phyloP scores from a whole-genome alignment of 2,888 invertebrate genomes.

The Spodoptera exigua region DNA sequence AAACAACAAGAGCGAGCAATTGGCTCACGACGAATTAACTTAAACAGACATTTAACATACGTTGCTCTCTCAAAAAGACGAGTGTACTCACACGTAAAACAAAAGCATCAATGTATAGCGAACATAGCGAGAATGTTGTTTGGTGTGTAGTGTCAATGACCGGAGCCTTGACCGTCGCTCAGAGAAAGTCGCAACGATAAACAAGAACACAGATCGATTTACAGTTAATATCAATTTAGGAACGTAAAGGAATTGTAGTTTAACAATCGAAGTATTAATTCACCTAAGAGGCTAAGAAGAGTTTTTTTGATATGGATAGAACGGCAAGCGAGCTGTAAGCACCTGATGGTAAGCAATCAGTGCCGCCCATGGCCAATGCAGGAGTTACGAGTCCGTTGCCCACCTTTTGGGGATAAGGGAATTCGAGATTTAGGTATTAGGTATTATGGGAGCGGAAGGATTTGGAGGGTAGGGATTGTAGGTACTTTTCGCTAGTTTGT shows the following conservation, averaged over 20 bases:
- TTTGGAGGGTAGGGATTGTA: too few relatives aligned
- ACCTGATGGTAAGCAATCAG: too few relatives aligned
- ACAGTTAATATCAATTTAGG: constrained; percentile 36
- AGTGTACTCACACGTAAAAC: constrained; percentile 3
- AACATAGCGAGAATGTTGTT: constrained; percentile 6
- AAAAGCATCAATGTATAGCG: constrained; percentile 49
- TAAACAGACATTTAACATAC: constrained; percentile 17
- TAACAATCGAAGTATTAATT: too few relatives aligned
- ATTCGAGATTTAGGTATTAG: too few relatives aligned
- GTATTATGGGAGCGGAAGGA: too few relatives aligned
- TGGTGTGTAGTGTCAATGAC: constrained; percentile 64
- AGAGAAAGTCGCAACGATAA: constrained; percentile 72
- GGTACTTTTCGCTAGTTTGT: too few relatives aligned
- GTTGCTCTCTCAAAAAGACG: constrained; percentile 23
- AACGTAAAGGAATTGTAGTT: background rate
- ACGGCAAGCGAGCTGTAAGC: too few relatives aligned
- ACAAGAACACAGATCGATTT: constrained; percentile 48
- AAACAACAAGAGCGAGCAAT: constrained; percentile 35
- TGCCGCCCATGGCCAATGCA: too few relatives aligned
- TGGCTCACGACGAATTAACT: constrained; percentile 10
- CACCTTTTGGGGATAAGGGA: too few relatives aligned
- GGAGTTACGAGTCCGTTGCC: too few relatives aligned
- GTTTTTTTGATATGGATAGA: too few relatives aligned
- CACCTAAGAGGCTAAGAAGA: too few relatives aligned
- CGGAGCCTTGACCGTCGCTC: constrained; percentile 75